Conservation (phyloP, 1,140 invertebrate genomes). For the Hirudo medicinalis region DNA sequence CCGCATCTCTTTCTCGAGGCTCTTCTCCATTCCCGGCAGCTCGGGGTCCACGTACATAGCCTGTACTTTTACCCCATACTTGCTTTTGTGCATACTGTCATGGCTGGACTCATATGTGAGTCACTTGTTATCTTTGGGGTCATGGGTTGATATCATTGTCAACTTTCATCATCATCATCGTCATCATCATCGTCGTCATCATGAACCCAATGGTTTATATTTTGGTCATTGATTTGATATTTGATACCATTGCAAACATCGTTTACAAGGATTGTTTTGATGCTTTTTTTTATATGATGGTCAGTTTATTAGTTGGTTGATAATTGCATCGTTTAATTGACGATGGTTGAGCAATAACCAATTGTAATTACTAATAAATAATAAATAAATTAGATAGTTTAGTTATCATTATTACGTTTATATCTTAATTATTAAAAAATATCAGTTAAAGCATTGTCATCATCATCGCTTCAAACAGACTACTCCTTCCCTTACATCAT, state of each 20-base stretch:
- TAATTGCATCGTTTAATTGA: too few species aligned
- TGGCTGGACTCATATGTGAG: conserved; percentile 59
- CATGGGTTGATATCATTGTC: not conserved
- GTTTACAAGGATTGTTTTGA: too few species aligned
- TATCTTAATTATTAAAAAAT: not conserved
- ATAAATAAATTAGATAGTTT: too few species aligned
- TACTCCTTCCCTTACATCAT: conserved; percentile 84
- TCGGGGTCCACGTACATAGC: conserved; percentile 70
- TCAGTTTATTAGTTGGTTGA: too few species aligned
- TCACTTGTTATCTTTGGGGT: not conserved
- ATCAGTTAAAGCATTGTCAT: not conserved
- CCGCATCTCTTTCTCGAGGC: conserved; percentile 56
- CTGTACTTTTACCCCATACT: conserved; percentile 86
- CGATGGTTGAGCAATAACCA: too few species aligned
- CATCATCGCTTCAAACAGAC: conserved; percentile 49
- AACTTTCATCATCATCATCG: not conserved
- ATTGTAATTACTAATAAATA: too few species aligned
- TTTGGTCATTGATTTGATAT: too few species aligned
- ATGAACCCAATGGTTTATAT: not conserved
- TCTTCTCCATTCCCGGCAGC: conserved; percentile 50
- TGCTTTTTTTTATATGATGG: too few species aligned
- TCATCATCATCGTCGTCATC: not conserved
- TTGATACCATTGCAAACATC: too few species aligned
- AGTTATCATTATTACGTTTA: too few species aligned
- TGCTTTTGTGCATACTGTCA: conserved; percentile 70